Evolutionary conservation across 2,113 vertebrate genomes (phyloP).

Genomic region (Opisthocomus hoazin): DNA sequence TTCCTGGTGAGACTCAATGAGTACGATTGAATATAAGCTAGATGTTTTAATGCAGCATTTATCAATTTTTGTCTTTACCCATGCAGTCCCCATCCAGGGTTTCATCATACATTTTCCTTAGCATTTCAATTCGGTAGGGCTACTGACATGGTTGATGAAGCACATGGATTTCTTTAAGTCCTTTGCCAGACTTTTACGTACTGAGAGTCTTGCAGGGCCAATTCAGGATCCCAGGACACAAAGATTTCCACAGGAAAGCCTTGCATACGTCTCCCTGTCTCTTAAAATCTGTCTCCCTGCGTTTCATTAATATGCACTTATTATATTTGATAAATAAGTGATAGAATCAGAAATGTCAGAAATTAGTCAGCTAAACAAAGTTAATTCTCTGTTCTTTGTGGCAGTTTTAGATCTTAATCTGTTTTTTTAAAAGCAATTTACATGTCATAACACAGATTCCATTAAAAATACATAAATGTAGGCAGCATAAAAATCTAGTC

Average conservation of each 20-base stretch:
- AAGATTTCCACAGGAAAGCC: not conserved
- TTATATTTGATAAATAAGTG: not conserved
- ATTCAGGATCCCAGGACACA: not conserved
- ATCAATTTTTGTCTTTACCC: not conserved
- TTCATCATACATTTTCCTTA: not conserved
- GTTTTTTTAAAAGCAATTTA: not conserved
- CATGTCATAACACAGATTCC: not conserved
- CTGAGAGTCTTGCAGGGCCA: not conserved
- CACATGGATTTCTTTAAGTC: not conserved
- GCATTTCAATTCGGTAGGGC: not conserved
- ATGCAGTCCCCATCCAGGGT: not conserved
- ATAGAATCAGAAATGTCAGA: not conserved
- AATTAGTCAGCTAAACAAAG: not conserved
- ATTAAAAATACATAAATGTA: not conserved
- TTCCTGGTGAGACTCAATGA: not conserved
- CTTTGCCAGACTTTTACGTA: not conserved
- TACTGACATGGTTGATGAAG: not conserved
- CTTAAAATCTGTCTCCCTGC: not conserved
- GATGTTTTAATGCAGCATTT: not conserved
- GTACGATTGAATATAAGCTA: not conserved
- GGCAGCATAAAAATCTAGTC: not conserved
- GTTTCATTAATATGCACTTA: not conserved
- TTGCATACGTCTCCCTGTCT: not conserved
- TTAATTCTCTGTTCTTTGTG: not conserved
- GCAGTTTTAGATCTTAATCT: not conserved